These are phyloP conservation scores for Macrophya annulata DNA, from an alignment of 2,888 invertebrate genomes.

Conservation along the genomic window DNA sequence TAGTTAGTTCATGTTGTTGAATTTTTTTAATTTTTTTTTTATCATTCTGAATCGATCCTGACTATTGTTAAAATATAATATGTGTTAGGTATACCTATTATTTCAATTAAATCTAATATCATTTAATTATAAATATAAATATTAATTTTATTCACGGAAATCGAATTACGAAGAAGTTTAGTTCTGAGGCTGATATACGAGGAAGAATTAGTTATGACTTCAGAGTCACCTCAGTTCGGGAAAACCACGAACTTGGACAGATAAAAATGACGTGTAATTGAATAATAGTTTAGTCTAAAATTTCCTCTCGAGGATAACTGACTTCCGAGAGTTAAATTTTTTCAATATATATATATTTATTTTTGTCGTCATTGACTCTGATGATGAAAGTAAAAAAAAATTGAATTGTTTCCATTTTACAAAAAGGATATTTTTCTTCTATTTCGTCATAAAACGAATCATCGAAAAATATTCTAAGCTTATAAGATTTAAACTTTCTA, in stretches of 20 bases:
- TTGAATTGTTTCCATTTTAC: background rate
- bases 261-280: constrained; percentile 20
- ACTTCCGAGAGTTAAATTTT: background rate
- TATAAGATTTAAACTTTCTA: background rate
- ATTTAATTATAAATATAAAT: background rate
- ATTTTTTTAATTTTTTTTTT: no score
- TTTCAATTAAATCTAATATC: background rate
- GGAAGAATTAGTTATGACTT: constrained; percentile 25
- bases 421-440: background rate
- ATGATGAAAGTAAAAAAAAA: background rate
- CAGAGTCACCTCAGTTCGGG: background rate
- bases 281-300: background rate
- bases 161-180: background rate
- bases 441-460: background rate
- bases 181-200: background rate
- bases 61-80: no score
- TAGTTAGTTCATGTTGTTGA: background rate
- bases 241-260: background rate
- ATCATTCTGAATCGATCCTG: no score
- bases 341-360: no score
- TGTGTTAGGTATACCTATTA: no score
- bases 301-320: background rate
- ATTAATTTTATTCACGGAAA: background rate
- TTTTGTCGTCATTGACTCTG: background rate
- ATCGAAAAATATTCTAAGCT: background rate